Percentiles rank a stretch among this genome's conserved stretches.
These are phyloP conservation scores for Bos javanicus DNA, from an alignment of 2,113 vertebrate genomes.

Conservation along the genomic window DNA sequence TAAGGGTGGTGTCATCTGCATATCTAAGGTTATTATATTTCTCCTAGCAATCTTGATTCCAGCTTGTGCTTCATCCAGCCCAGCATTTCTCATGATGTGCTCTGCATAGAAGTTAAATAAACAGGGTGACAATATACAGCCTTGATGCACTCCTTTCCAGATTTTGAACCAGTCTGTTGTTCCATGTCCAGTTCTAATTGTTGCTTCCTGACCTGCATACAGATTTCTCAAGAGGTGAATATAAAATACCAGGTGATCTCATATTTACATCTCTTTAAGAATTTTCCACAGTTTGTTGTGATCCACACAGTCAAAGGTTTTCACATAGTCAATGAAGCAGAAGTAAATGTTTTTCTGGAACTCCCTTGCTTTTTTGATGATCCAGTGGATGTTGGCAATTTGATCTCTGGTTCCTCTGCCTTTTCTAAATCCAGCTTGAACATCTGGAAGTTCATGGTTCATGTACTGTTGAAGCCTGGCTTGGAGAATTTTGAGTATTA, in stretches of 20 bases:
- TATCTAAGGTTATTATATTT: neutral
- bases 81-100: neutral
- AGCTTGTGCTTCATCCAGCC: neutral
- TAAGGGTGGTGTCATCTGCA: neutral
- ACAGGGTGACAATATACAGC: neutral
- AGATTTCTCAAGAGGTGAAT: neutral
- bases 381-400: neutral
- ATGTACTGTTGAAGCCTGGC: neutral
- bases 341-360: neutral
- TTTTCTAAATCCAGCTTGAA: neutral
- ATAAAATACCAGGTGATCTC: neutral
- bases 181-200: neutral
- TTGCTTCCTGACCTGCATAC: neutral
- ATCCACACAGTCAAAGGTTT: neutral
- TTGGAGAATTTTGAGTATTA: neutral
- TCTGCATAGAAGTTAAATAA: neutral
- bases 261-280: neutral
- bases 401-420: neutral
- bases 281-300: neutral
- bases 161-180: neutral
- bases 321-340: neutral
- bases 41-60: neutral
- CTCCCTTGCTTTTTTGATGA: neutral
- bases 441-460: neutral
- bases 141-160: accelerated